Evolutionary conservation across 2,113 vertebrate genomes (phyloP).

Genomic region (Fregata magnificens): DNA sequence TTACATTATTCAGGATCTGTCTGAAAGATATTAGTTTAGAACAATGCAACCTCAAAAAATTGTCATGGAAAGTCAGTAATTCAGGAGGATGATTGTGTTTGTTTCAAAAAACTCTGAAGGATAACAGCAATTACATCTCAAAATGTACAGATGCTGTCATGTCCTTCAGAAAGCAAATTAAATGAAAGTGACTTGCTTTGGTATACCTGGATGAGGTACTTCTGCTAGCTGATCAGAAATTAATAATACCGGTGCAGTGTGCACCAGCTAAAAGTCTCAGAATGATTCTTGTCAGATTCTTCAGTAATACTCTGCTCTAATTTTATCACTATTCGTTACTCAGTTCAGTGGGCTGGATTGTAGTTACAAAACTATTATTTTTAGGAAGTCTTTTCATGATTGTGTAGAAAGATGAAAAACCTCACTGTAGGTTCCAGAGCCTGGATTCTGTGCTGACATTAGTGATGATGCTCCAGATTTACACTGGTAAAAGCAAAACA

Average conservation of each 20-base stretch:
- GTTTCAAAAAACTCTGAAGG: constrained; percentile 76
- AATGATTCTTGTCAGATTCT: constrained; percentile 36
- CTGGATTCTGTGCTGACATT: background rate
- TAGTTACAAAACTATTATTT: constrained; percentile 32
- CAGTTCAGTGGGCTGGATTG: background rate
- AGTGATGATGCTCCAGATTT: background rate
- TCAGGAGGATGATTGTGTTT: constrained; percentile 78
- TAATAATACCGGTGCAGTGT: background rate
- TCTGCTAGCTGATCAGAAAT: constrained; percentile 54
- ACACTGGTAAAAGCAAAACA: background rate
- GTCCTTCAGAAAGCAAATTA: constrained; percentile 74
- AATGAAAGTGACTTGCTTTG: constrained; percentile 74
- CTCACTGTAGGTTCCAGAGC: background rate
- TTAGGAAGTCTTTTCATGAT: background rate
- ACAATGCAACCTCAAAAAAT: constrained; percentile 72
- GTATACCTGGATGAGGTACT: constrained; percentile 34
- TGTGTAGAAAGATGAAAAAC: background rate
- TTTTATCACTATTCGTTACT: constrained; percentile 45
- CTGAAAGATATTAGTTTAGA: constrained; percentile 79
- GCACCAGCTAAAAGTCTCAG: constrained; percentile 45
- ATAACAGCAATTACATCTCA: constrained; percentile 82
- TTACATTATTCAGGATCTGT: constrained; percentile 81
- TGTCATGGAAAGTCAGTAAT: constrained; percentile 74
- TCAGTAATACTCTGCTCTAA: constrained; percentile 17
- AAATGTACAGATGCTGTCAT: constrained; percentile 71